Percentiles rank a stretch among this genome's conserved stretches.
Evolutionary conservation across 2,113 vertebrate genomes (phyloP).

Genomic region (Sciurus niger): DNA sequence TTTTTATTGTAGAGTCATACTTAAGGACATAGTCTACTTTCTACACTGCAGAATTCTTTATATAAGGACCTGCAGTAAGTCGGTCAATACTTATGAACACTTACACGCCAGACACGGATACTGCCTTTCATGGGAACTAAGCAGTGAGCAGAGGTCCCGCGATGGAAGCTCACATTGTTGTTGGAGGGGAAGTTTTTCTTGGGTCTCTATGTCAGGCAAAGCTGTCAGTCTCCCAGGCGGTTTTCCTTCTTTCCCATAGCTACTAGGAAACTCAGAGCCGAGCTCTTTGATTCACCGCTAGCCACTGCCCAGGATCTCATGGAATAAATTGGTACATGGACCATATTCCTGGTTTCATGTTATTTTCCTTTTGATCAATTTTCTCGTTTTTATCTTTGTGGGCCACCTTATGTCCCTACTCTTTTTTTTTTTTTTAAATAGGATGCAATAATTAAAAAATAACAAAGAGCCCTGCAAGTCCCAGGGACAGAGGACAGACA

Average conservation of each 20-base stretch:
- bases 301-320: neutral
- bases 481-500: neutral
- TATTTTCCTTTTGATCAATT: constrained; percentile 9
- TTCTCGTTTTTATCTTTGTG: constrained; percentile 40
- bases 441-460: neutral
- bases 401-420: neutral
- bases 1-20: neutral
- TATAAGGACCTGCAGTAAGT: neutral
- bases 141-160: neutral
- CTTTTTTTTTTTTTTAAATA: neutral
- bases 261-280: constrained; percentile 39
- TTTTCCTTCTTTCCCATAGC: constrained; percentile 22
- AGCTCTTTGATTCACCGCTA: neutral
- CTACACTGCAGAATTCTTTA: neutral
- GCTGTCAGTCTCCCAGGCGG: neutral
- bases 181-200: neutral
- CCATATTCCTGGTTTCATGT: neutral
- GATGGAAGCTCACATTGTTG: neutral
- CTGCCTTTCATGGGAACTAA: constrained; percentile 16
- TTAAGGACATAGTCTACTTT: neutral
- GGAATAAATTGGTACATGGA: neutral
- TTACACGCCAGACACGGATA: neutral
- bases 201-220: neutral
- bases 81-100: neutral
- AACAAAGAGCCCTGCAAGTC: neutral